Evolutionary conservation across 2,888 invertebrate species (phyloP).

Genomic region (Plagodis dolabraria): DNA sequence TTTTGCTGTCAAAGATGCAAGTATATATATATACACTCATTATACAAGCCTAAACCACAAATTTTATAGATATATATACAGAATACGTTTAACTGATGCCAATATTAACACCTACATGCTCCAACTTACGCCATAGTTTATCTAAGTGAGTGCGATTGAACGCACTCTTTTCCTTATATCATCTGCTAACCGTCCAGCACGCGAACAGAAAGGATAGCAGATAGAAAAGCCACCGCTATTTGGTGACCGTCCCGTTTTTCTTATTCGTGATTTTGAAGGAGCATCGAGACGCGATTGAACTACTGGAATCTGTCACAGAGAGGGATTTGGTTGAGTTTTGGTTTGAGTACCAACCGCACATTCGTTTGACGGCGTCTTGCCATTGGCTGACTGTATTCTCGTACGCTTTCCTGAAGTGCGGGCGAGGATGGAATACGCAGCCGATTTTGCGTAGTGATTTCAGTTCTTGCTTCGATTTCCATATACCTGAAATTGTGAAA

Average conservation of each 20-base stretch:
- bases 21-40: too few species aligned
- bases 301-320: conserved; percentile 51
- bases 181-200: conserved; percentile 60
- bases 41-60: not conserved
- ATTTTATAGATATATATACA: too few species aligned
- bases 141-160: conserved; percentile 6
- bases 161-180: conserved; percentile 52
- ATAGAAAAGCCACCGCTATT: conserved; percentile 74
- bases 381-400: conserved; percentile 73
- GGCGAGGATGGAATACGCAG: conserved; percentile 85
- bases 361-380: conserved; percentile 84
- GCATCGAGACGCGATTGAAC: conserved; percentile 48
- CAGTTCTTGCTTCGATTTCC: conserved; percentile 89
- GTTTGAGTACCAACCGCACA: conserved; percentile 83
- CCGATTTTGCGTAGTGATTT: conserved; percentile 85
- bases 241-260: conserved; percentile 53
- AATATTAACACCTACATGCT: not conserved
- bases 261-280: conserved; percentile 56
- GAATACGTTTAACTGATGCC: not conserved
- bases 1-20: too few species aligned
- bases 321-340: conserved; percentile 39
- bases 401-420: conserved; percentile 62
- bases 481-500: conserved; percentile 84
- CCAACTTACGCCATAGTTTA: not conserved
- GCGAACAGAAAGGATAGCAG: conserved; percentile 55